These are phyloP conservation scores for Melozone crissalis DNA, from an alignment of 2,113 vertebrate genomes.

Conservation along the genomic window DNA sequence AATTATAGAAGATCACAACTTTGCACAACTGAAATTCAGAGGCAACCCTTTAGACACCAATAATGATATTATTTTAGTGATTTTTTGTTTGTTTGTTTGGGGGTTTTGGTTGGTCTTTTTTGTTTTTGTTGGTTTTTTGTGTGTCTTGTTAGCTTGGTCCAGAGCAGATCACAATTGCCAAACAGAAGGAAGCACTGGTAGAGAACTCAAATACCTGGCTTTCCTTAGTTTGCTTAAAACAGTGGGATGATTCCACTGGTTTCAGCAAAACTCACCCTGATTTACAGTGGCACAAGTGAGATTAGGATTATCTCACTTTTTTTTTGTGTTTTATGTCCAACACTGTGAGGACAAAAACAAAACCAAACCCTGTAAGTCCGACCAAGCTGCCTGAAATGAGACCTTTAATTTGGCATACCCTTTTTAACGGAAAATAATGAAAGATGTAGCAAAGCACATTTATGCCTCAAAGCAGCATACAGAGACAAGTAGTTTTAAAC, in stretches of 20 bases:
- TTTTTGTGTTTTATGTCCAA: not conserved
- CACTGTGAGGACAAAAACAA: not conserved
- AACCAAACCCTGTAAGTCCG: not conserved
- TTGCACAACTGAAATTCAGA: not conserved
- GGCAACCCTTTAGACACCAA: not conserved
- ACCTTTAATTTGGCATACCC: not conserved
- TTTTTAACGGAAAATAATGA: not conserved
- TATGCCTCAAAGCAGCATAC: not conserved
- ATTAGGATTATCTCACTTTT: not conserved
- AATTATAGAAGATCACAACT: not conserved
- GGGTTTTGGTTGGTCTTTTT: not conserved
- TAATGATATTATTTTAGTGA: not conserved
- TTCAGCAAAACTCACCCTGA: not conserved
- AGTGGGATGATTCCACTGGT: not conserved
- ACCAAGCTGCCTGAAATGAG: not conserved
- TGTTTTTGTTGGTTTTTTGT: not conserved
- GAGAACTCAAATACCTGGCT: not conserved
- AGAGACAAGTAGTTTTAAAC: not conserved
- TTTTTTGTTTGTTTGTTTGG: not conserved
- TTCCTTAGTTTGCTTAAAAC: not conserved
- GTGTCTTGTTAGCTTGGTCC: not conserved
- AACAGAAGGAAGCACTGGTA: not conserved
- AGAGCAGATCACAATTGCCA: not conserved
- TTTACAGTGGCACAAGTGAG: not conserved
- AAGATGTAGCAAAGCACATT: not conserved